These are phyloP conservation scores for Motacilla tschutschensis DNA, from an alignment of 2,113 vertebrate species.

Conservation along the genomic window DNA sequence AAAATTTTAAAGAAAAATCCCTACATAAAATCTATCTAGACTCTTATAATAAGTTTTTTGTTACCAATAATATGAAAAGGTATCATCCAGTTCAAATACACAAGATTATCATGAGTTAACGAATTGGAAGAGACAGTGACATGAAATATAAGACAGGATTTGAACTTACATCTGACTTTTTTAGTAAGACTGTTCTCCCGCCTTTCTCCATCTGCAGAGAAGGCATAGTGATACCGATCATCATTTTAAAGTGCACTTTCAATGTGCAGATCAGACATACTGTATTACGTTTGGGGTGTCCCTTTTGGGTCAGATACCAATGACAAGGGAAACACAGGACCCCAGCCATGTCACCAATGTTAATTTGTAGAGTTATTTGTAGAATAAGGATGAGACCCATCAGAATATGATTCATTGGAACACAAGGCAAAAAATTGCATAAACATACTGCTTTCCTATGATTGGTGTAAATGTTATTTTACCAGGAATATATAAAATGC, in stretches of 20 bases:
- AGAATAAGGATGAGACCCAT: not conserved
- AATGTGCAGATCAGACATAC: not conserved
- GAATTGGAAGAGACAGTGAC: not conserved
- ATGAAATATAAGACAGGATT: not conserved
- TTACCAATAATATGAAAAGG: not conserved
- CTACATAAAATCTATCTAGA: not conserved
- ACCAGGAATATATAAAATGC: not conserved
- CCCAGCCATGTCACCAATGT: not conserved
- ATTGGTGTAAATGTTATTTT: not conserved
- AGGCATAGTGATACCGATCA: not conserved
- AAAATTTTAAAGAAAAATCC: not conserved
- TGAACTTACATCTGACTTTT: not conserved
- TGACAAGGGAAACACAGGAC: rapidly evolving
- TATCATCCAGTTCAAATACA: not conserved
- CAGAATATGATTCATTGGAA: not conserved
- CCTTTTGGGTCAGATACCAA: not conserved
- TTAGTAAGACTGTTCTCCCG: not conserved
- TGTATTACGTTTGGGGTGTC: not conserved
- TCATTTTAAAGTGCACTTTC: not conserved
- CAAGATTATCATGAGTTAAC: not conserved
- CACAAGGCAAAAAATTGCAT: not conserved
- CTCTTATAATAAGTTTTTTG: not conserved
- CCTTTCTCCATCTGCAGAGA: not conserved
- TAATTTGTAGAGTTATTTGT: not conserved
- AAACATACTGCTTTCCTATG: not conserved